Evolutionary conservation across 2,797 vertebrate genomes (phyloP).

Genomic region (Enteromius treurensis): DNA sequence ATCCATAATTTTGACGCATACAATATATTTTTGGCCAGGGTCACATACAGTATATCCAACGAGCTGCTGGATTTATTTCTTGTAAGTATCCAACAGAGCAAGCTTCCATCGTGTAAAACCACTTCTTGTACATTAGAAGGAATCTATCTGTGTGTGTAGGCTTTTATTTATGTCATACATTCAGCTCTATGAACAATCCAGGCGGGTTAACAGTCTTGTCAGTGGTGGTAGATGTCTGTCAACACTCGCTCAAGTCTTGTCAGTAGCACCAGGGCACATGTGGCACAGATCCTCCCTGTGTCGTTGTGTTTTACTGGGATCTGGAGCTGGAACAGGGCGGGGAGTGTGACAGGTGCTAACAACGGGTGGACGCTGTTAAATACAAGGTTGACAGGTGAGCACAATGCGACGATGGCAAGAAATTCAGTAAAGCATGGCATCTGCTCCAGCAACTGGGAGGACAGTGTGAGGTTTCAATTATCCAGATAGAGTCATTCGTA

Average conservation of each 20-base stretch:
- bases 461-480: slow-evolving; percentile 46
- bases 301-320: neutral
- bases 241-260: slow-evolving; percentile 67
- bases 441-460: slow-evolving; percentile 44
- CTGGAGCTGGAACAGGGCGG: slow-evolving; percentile 43
- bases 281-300: slow-evolving; percentile 63
- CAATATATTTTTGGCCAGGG: too few relatives aligned
- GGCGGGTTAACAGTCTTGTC: slow-evolving; percentile 46
- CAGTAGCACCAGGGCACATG: slow-evolving; percentile 73
- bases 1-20: too few relatives aligned
- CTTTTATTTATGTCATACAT: slow-evolving; percentile 41
- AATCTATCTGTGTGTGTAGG: slow-evolving; percentile 29
- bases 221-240: slow-evolving; percentile 55
- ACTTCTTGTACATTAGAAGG: slow-evolving; percentile 36
- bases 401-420: slow-evolving; percentile 59
- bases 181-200: slow-evolving; percentile 41
- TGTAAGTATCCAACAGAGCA: neutral
- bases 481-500: slow-evolving; percentile 37
- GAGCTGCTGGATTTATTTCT: neutral
- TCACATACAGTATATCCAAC: too few relatives aligned
- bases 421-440: slow-evolving; percentile 54
- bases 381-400: slow-evolving; percentile 78
- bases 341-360: slow-evolving; percentile 76
- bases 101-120: neutral
- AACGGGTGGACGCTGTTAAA: slow-evolving; percentile 72